These are phyloP conservation scores for Coregonus ussuriensis DNA, from an alignment of 2,797 vertebrate species.

Conservation along the genomic window DNA sequence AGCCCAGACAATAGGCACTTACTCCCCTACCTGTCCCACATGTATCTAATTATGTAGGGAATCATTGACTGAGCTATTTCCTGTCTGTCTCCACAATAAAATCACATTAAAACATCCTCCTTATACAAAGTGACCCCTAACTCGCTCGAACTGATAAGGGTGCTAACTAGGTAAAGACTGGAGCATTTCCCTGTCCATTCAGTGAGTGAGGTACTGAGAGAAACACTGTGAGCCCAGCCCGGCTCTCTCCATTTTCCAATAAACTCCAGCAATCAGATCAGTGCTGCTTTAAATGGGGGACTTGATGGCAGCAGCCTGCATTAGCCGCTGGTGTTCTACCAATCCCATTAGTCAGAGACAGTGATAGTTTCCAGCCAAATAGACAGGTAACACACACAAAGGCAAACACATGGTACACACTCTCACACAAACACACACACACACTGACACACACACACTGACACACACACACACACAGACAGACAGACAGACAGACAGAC, in stretches of 20 bases:
- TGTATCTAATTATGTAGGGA: constrained; percentile 68
- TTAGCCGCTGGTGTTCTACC: constrained; percentile 80
- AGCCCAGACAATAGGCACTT: constrained; percentile 15
- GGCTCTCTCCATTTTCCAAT: constrained; percentile 80
- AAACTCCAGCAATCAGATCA: constrained; percentile 85
- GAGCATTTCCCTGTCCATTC: constrained; percentile 65
- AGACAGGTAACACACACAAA: constrained; percentile 62
- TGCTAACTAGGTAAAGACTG: constrained; percentile 76
- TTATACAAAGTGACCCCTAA: constrained; percentile 76
- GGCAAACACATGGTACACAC: constrained; percentile 27
- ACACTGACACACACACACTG: constrained; percentile 31
- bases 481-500: constrained; percentile 8
- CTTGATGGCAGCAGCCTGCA: constrained; percentile 82
- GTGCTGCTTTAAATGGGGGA: constrained; percentile 81
- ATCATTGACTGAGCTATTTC: constrained; percentile 69
- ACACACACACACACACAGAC: constrained; percentile 7
- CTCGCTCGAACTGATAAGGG: constrained; percentile 73
- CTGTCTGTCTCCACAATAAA: constrained; percentile 66
- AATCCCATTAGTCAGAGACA: constrained; percentile 81
- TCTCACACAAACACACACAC: constrained; percentile 30
- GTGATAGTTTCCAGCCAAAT: constrained; percentile 82
- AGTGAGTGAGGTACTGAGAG: constrained; percentile 52
- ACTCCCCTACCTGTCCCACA: constrained; percentile 64
- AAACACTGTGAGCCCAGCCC: constrained; percentile 51
- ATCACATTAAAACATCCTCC: constrained; percentile 78